These are phyloP conservation scores for Linnaemya vulpina DNA, from an alignment of 2,888 invertebrate species.

Conservation along the genomic window DNA sequence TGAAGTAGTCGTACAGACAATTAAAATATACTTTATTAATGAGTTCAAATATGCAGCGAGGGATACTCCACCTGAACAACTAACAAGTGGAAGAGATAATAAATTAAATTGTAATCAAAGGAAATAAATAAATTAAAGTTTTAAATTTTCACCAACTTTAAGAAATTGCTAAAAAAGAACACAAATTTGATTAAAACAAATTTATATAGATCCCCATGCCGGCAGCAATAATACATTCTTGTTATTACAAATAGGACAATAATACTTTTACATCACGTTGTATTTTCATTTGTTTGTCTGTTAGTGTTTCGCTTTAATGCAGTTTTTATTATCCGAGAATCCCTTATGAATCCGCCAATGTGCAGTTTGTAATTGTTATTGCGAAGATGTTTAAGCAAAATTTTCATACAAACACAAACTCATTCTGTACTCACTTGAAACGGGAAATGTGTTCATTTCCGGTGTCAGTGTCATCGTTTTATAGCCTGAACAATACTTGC, in stretches of 20 bases:
- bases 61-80: constrained; percentile 20
- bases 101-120: constrained; percentile 60
- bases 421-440: constrained; percentile 67
- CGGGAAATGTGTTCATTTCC: constrained; percentile 81
- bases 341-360: constrained; percentile 53
- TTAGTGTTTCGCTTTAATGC: neutral
- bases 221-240: constrained; percentile 2
- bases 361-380: constrained; percentile 56
- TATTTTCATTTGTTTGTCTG: constrained; percentile 5
- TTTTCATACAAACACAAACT: neutral
- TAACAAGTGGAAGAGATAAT: constrained; percentile 35
- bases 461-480: constrained; percentile 78
- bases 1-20: constrained; percentile 45
- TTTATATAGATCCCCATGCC: too few species aligned
- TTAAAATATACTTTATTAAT: constrained; percentile 69
- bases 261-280: constrained; percentile 16
- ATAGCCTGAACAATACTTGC: constrained; percentile 73
- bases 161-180: neutral
- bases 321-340: constrained; percentile 46
- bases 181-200: too few species aligned
- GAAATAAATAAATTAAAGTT: constrained; percentile 1
- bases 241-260: constrained; percentile 19
- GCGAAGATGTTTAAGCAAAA: constrained; percentile 18
- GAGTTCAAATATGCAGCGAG: constrained; percentile 49
- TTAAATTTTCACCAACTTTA: constrained; percentile 21